Evolutionary conservation across 2,113 vertebrate species (phyloP), one percentile per base, ranked within the genome.

Genomic region (Upupa epops): DNA sequence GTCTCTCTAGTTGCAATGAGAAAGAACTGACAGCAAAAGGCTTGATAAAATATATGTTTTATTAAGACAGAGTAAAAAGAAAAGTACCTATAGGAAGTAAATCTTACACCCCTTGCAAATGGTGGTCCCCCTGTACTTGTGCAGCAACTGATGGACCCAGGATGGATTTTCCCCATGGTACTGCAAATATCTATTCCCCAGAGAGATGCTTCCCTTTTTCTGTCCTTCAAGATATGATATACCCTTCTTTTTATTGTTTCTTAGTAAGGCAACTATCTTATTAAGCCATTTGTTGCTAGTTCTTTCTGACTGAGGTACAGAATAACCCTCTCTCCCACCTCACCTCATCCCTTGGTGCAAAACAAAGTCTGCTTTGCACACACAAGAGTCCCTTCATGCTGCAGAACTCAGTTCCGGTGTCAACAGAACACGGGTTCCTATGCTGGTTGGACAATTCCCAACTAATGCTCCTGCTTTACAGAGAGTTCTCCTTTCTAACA

Each of bases 61-160:
- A 52, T 42, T 22, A 69, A 45, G 46, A 42, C 28, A 78, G 46
- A 45, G 49, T 65, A 14, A 56, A 89, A 69, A 76, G 54, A 56
- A 45, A 56, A 76, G 22, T 32, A 52, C 6, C 25, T 72, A 36
- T 31, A 29, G 21, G 1, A 1, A 64, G 13, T 8, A 60, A 85
- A 17, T 20, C n/a, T 37, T 15, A 10, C 1, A 2, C 1, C 54
- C 42, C n/a, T 48, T 40, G n/a, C 59, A 45, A n/a, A 18, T 20
- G 34, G 8, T 3, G 37, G 48, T 34, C 49, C 64, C 45, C 9
- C 37, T 59, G 32, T 1, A 2, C 28, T 71, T 0, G 0, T 45
- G n/a, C 54, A 59, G 71, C 8, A 1, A 20, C 2, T 1, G 63
- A 31, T 49, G 59, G 32, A 79, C 21, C 32, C 61, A 11, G 37